A percentile compares a stretch with the other conserved stretches of the same genome.
phyloP scores from a whole-genome alignment of 2,888 invertebrate species.

The Yponomeuta cagnagella region DNA sequence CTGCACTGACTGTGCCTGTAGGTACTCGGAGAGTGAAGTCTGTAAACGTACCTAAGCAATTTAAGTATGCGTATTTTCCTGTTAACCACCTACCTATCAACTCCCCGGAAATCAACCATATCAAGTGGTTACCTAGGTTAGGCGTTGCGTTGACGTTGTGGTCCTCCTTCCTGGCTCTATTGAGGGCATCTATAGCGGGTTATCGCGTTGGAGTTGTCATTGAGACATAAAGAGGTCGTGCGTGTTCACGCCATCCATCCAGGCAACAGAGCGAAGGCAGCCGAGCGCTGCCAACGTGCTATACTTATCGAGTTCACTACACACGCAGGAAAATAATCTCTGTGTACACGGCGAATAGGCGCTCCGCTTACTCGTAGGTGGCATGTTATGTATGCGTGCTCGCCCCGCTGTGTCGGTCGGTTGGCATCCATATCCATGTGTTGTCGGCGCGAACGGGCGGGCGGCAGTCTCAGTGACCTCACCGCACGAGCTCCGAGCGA shows the following conservation, averaged over 20 bases:
- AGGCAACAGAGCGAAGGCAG: slow-evolving; percentile 40
- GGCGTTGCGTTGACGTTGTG: background rate
- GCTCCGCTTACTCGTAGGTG: slow-evolving; percentile 41
- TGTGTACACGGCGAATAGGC: slow-evolving; percentile 40
- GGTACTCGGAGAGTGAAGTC: background rate
- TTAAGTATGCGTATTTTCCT: background rate
- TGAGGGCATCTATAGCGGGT: slow-evolving; percentile 8
- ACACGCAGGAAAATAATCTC: slow-evolving; percentile 36
- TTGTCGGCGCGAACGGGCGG: slow-evolving; percentile 30
- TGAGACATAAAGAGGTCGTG: slow-evolving; percentile 70
- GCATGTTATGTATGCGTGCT: slow-evolving; percentile 66
- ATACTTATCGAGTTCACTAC: slow-evolving; percentile 43
- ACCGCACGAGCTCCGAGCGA: slow-evolving; percentile 42
- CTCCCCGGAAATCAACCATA: background rate
- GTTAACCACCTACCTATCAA: background rate
- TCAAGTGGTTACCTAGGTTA: background rate
- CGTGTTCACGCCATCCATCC: slow-evolving; percentile 45
- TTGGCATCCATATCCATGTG: slow-evolving; percentile 47
- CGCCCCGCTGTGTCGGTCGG: slow-evolving; percentile 31
- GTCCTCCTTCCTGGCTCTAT: background rate
- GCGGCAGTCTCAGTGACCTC: slow-evolving; percentile 52
- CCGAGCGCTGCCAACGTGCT: slow-evolving; percentile 53
- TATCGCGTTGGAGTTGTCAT: slow-evolving; percentile 45
- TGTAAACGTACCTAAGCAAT: background rate
- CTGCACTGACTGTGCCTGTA: background rate